These are phyloP conservation scores for Heliocidaris erythrogramma DNA, from an alignment of 35 echinoderm and acorn worm species.

Conservation along the genomic window DNA sequence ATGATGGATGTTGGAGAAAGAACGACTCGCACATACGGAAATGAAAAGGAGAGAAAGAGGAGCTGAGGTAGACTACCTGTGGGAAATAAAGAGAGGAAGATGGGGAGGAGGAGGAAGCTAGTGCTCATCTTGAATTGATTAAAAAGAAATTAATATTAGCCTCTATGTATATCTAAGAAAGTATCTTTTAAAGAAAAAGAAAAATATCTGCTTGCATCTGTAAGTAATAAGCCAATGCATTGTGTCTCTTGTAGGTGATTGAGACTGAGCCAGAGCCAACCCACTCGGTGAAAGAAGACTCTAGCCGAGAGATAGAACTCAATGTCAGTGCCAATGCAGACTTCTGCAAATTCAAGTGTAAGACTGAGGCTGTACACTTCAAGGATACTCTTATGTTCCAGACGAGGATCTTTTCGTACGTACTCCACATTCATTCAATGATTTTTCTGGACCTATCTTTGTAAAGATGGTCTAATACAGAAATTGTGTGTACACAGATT, in stretches of 20 bases:
- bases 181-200: no score
- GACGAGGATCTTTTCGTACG: slow-evolving; percentile 94
- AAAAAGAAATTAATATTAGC: no score
- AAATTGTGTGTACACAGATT: neutral
- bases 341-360: slow-evolving; percentile 95
- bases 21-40: no score
- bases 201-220: no score
- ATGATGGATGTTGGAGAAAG: no score
- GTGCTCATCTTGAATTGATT: no score
- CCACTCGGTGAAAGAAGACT: slow-evolving; percentile 71
- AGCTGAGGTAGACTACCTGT: no score
- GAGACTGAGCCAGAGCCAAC: slow-evolving; percentile 95
- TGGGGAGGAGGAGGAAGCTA: no score
- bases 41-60: no score
- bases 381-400: slow-evolving; percentile 99
- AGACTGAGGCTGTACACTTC: slow-evolving; percentile 89
- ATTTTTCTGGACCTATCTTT: neutral
- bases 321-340: slow-evolving; percentile 90
- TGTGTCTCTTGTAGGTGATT: slow-evolving; percentile 67
- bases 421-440: neutral
- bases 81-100: no score
- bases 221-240: neutral
- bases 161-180: no score
- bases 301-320: slow-evolving; percentile 79
- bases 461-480: neutral